Base-by-base conservation (phyloP, 2,797 vertebrate species). In the Phalanger gymnotis region DNA sequence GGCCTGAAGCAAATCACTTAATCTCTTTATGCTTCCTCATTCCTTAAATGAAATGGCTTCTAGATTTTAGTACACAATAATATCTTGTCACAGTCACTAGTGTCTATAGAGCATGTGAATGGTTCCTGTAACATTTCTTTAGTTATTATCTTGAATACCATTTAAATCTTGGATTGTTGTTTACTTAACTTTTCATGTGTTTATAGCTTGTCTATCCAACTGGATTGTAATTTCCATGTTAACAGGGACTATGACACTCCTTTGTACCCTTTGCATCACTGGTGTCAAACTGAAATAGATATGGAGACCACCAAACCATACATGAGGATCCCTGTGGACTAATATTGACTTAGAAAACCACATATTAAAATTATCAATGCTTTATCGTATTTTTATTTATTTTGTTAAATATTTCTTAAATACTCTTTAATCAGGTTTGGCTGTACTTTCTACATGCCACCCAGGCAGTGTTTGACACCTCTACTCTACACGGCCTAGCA, bases 71-170 rank as follows among this genome's bases (percentile, higher is more conserved):
- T 47, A 47, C 40, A 81, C 22, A 81, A 9, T 47, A 81, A 81
- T 73, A 81, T 81, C 25, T 47, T 47, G n/a, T 81, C 66, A 40
- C 34, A 2, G 9, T 73, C n/a, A 40, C n/a, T 73, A 28, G n/a
- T 73, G n/a, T 73, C 4, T 40, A 40, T 22, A 40, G 10, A 22
- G n/a, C n/a, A 73, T 40, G 16, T 22, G 16, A 40, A 73, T 4
- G 34, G 34, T 58, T 58, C 7, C 57, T 61, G 58, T 61, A 34
- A 93, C 13, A 87, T 92, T 95, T 96, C 93, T 94, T 91, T 53
- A 51, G 51, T 40, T 73, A 4, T n/a, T 92, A 28, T 73, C 58
- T 96, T 94, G 55, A 10, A 53, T 92, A 2, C 53, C 52, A 90
- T 34, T 94, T 94, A 9, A 92, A 90, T 47, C 11, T 53, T 93